Base-by-base conservation (phyloP, 2,888 invertebrate genomes). In the Nemurella pictetii region DNA sequence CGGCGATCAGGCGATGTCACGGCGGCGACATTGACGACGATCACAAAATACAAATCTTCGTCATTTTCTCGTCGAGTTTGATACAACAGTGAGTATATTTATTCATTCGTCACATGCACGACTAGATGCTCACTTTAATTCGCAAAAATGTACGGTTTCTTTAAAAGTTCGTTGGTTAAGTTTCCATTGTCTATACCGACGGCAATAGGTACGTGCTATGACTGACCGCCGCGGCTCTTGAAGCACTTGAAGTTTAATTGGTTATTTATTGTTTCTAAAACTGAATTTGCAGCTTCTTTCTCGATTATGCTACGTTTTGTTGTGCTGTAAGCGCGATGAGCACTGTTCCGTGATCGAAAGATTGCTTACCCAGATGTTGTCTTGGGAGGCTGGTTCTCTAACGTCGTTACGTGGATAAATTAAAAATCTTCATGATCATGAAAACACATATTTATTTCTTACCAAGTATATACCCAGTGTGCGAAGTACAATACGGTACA, bases 31-130 rank as follows among this genome's bases (percentile, higher is more conserved):
- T 2, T 30, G 29, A 30, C 2, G 30, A 27, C 27, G 78, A 78
- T 12, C 26, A 27, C 26, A 72, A 72, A 28, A 3, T 82, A 12
- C 20, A 82, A 26, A 72, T 82, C 1, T 82, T 55, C 20, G 82
- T 82, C 5, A 72, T 82, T 26, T 82, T 82, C 82, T 28, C 82
- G 27, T 0, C 82, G 26, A 29, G 82, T 55, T 20, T 82, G 82
- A 15, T 80, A 9, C 80, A 26, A 26, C 80, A 75, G 75, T 28
- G 27, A 75, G 55, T 55, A 55, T 35, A 55, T 20, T 55, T 55
- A 20, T 20, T 15, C 55, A 55, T 55, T 55, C 55, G 55, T 3
- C 9, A 12, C 55, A 55, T 55, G 55, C 55, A 55, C 55, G 55
- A 2, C 9, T 5, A 9, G 15, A 55, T 2, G 15, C 55, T 55